These are phyloP conservation scores for Philereme transversata DNA, from an alignment of 2,888 invertebrate genomes.

Conservation along the genomic window DNA sequence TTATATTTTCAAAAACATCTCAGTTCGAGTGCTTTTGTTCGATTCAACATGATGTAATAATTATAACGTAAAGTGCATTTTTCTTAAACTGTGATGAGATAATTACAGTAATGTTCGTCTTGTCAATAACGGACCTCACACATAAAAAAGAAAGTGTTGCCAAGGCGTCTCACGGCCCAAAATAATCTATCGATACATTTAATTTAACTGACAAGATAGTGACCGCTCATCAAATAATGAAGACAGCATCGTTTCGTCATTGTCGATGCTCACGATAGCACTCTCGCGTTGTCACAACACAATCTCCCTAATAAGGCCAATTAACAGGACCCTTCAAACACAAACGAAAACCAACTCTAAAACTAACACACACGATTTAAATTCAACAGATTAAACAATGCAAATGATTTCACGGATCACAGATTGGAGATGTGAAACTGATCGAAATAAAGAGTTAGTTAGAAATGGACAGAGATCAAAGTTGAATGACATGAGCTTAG, in stretches of 20 bases:
- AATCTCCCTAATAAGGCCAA: slow-evolving; percentile 83
- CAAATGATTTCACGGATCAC: slow-evolving; percentile 57
- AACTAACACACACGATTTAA: slow-evolving; percentile 49
- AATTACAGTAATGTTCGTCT: slow-evolving; percentile 64
- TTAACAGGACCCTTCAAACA: slow-evolving; percentile 71
- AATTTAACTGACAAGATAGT: slow-evolving; percentile 83
- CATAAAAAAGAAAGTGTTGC: slow-evolving; percentile 72
- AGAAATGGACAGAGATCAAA: slow-evolving; percentile 75
- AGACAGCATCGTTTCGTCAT: slow-evolving; percentile 84
- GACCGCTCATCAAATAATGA: slow-evolving; percentile 83
- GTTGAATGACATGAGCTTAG: slow-evolving; percentile 72
- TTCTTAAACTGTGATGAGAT: slow-evolving; percentile 55
- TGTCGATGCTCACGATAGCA: slow-evolving; percentile 84
- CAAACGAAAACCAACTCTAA: slow-evolving; percentile 64
- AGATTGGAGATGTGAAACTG: slow-evolving; percentile 62
- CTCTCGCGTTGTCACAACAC: slow-evolving; percentile 83
- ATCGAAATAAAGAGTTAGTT: slow-evolving; percentile 75
- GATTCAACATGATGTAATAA: slow-evolving; percentile 41
- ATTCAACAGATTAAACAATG: slow-evolving; percentile 45
- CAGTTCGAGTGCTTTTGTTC: not conserved
- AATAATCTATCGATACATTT: slow-evolving; percentile 84
- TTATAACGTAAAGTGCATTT: slow-evolving; percentile 42
- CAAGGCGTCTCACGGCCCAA: slow-evolving; percentile 76
- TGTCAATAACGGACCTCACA: slow-evolving; percentile 72
- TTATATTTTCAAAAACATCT: not conserved